These are phyloP conservation scores for Hephaestus fuliginosus DNA, from an alignment of 2,797 vertebrate genomes.

Conservation along the genomic window DNA sequence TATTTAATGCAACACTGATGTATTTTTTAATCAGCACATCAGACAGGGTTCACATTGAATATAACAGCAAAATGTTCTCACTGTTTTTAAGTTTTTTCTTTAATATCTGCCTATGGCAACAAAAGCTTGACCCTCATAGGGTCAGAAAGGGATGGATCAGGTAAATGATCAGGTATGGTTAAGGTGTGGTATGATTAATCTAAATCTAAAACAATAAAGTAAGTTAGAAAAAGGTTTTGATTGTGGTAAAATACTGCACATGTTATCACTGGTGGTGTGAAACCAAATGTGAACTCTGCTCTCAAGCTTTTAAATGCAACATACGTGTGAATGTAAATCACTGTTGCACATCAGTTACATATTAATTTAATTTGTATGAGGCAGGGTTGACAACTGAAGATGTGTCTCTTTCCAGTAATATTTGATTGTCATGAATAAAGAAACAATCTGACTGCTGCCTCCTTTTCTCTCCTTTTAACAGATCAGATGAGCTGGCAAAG, in stretches of 20 bases:
- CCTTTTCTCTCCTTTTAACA: constrained; percentile 33
- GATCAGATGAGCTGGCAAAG: constrained; percentile 23
- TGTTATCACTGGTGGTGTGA: constrained; percentile 11
- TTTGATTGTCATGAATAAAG: constrained; percentile 19
- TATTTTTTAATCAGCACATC: no score
- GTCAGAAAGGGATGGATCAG: no score
- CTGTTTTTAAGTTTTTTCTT: no score
- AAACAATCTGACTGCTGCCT: constrained; percentile 21
- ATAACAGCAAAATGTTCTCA: no score
- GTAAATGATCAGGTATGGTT: neutral
- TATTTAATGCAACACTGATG: no score
- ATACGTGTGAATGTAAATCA: constrained; percentile 6
- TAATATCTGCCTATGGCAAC: no score
- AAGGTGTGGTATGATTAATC: neutral
- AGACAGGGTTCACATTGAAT: no score
- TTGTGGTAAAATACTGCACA: neutral
- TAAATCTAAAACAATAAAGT: neutral
- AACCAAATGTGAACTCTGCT: neutral
- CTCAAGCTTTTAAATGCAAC: constrained; percentile 1
- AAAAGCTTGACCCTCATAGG: no score
- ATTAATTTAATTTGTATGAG: constrained; percentile 15
- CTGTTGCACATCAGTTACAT: constrained; percentile 10
- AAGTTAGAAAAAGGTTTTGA: neutral
- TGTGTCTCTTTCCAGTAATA: constrained; percentile 4
- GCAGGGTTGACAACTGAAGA: neutral